Evolutionary conservation across 2,797 vertebrate genomes (phyloP), one percentile per base, ranked within the genome.

Genomic region (Danio jaintianensis): DNA sequence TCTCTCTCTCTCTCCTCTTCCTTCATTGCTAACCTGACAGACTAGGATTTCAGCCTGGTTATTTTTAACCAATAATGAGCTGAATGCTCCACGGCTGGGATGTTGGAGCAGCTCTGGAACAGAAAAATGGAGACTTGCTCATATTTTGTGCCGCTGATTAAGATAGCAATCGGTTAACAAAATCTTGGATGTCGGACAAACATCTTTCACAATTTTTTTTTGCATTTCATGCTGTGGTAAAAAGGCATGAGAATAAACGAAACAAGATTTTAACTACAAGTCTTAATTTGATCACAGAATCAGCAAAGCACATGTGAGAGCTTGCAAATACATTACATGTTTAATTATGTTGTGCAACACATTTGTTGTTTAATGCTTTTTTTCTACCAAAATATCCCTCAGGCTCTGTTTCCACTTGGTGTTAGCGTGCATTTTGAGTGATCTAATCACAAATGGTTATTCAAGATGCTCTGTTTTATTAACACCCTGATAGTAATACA

Each of bases 51-150:
- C 71, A 81, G 53, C 56, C 59, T 38, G 71, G 82, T 77, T 87
- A 84, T 87, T 85, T 85, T 85, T 82, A 87, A 79, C 75, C 22
- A 71, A 52, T 82, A 80, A 84, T 84, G 58, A 77, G 43, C 18
- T 76, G 67, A 78, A 83, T 77, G 82, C 63, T 69, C 22, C 47
- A 66, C 4, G 36, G 53, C 77, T 72, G 61, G 76, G 55, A 42
- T 52, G 43, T 29, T 40, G 52, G 43, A 67, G 56, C 47, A 18
- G 10, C 45, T 48, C 6, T 29, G 15, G 6, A 8, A 71, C 38
- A 47, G 56, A 38, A 59, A 67, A 29, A 59, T 52, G 0, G 47
- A 63, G 50, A 13, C 2, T 18, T 22, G 18, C 20, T 40, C 45
- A 56, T 8, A 42, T 56, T 50, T 43, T 50, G 29, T 5, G 3